phyloP scores from a whole-genome alignment of 1,140 invertebrate species.

The Cataglyphis hispanica region DNA sequence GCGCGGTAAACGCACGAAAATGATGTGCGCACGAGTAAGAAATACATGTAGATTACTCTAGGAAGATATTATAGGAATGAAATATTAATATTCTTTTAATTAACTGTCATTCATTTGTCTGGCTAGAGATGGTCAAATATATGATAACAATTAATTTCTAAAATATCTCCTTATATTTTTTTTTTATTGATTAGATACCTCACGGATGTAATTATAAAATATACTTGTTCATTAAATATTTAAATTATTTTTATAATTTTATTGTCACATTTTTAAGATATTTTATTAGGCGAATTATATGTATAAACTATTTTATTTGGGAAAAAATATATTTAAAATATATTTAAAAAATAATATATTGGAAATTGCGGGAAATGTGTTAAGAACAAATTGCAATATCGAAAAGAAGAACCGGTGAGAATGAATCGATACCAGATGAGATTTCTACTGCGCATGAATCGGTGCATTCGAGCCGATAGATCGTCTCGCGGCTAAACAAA shows the following conservation, averaged over 20 bases:
- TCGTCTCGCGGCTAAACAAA: constrained; percentile 78
- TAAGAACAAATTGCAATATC: constrained; percentile 12
- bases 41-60: background rate
- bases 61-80: background rate
- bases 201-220: background rate
- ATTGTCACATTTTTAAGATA: background rate
- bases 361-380: constrained; percentile 14
- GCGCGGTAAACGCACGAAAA: background rate
- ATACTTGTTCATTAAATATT: background rate
- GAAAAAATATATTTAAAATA: background rate
- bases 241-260: background rate
- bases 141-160: background rate
- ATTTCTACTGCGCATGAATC: constrained; percentile 78
- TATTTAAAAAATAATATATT: background rate
- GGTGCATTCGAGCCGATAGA: constrained; percentile 76
- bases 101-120: background rate
- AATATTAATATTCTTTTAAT: background rate
- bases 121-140: background rate
- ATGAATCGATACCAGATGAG: constrained; percentile 48
- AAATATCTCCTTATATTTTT: too few species aligned
- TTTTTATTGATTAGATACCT: too few species aligned
- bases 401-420: background rate
- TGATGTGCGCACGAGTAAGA: background rate
- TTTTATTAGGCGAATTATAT: background rate
- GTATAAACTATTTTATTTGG: background rate